These are phyloP conservation scores for Pipistrellus nathusii DNA, from an alignment of 2,797 vertebrate genomes.

Conservation along the genomic window DNA sequence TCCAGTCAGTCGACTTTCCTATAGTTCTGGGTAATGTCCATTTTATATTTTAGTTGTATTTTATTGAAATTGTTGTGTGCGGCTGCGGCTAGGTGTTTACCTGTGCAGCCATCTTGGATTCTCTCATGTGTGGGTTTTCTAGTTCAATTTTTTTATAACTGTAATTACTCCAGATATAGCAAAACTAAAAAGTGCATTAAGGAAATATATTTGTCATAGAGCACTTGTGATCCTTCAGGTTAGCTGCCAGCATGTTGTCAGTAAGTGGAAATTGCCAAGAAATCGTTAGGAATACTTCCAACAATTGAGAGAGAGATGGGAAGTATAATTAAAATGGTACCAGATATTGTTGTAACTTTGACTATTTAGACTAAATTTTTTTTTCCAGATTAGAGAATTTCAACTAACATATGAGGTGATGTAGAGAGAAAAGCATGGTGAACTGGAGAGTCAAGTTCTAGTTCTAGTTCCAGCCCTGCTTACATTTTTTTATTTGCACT, in stretches of 20 bases:
- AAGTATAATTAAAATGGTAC: conserved; percentile 22
- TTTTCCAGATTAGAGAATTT: conserved; percentile 41
- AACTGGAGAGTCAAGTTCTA: background rate
- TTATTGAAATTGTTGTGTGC: no score
- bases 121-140: background rate
- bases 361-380: conserved; percentile 39
- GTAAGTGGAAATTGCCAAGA: conserved; percentile 20
- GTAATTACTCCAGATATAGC: background rate
- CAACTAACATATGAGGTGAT: conserved; percentile 23
- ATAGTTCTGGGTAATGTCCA: no score
- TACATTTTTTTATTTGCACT: background rate
- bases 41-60: no score
- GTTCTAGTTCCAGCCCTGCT: background rate
- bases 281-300: conserved; percentile 37
- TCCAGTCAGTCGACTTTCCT: no score
- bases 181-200: conserved; percentile 26
- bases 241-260: conserved; percentile 1
- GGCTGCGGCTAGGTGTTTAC: no score
- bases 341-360: conserved; percentile 18
- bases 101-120: no score
- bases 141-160: conserved; percentile 5
- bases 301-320: background rate
- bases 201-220: conserved; percentile 53
- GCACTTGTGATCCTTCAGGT: conserved; percentile 10
- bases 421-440: background rate